Base-by-base conservation (phyloP, 2,797 vertebrate species). In the Enteromius radiatus region DNA sequence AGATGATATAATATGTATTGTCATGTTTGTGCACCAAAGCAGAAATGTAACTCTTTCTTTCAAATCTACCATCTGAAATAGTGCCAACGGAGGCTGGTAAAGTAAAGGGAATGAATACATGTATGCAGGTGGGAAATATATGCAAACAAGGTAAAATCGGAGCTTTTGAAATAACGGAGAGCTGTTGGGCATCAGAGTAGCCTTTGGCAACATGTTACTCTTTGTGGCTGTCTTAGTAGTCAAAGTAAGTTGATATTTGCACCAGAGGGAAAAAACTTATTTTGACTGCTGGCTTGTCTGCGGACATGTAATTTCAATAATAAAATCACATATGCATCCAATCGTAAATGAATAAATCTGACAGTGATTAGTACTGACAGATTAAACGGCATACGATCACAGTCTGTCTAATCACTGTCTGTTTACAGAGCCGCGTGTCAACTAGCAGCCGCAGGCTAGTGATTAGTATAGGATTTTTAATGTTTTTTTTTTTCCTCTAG, bases 311-410 rank as follows among this genome's bases (percentile, higher is more conserved):
- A 67, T 70, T 76, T 64, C 23, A 52, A 43, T 41, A 59, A 49
- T 70, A n/a, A 81, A 80, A 70, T 70, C 56, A 52, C 41, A 59
- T 33, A 64, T 81, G 26, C 19, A 10, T 49, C 52, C 47, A 41
- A 38, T 71, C 8, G 4, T 64, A 69, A 76, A 76, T 7, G 0
- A 43, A 76, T 61, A 49, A 31, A 68, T 43, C n/a, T 77, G 45
- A 77, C 36, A 54, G 45, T 56, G 74, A 85, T 73, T 78, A 81
- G 38, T 52, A 45, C 12, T 43, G 74, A 71, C 74, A 70, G 79
- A 77, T 81, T 77, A 70, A 63, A 63, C n/a, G 2, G 45, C 73
- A 70, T 77, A 54, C 11, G 65, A 85, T 77, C 81, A 78, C 65
- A 78, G 65, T 70, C 52, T 83, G 75, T 82, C 43, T 76, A 23